phyloP scores from a whole-genome alignment of 2,888 invertebrate genomes.

The Lymantria monacha region DNA sequence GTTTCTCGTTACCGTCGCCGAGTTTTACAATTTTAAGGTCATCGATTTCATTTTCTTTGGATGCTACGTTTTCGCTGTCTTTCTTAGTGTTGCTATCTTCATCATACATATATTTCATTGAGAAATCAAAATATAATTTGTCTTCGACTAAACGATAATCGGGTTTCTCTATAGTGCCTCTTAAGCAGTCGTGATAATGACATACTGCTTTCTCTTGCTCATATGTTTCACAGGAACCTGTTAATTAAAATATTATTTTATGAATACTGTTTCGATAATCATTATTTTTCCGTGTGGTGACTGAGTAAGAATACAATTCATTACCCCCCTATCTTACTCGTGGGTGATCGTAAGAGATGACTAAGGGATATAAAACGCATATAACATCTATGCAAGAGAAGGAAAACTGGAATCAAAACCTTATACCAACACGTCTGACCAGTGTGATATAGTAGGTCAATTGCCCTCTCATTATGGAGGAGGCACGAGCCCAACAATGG shows the following conservation, averaged over 20 bases:
- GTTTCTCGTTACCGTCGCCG: slow-evolving; percentile 24
- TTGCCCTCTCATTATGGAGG: too few relatives aligned
- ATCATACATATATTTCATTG: slow-evolving; percentile 62
- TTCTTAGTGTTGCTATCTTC: slow-evolving; percentile 32
- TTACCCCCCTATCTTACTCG: too few relatives aligned
- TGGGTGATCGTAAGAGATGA: too few relatives aligned
- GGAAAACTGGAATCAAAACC: too few relatives aligned
- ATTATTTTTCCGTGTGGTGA: background rate
- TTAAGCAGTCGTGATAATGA: slow-evolving; percentile 81
- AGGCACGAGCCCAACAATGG: too few relatives aligned
- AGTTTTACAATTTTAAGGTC: slow-evolving; percentile 23
- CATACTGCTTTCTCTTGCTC: slow-evolving; percentile 83
- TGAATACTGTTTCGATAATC: background rate
- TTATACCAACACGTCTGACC: too few relatives aligned
- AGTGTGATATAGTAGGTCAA: too few relatives aligned
- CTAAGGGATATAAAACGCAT: too few relatives aligned
- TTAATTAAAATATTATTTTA: slow-evolving; percentile 1
- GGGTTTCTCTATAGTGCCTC: slow-evolving; percentile 66
- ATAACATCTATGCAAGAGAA: background rate
- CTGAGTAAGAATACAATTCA: too few relatives aligned
- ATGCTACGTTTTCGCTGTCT: slow-evolving; percentile 9
- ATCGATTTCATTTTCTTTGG: slow-evolving; percentile 5
- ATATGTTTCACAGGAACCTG: slow-evolving; percentile 84
- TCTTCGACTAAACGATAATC: slow-evolving; percentile 73
- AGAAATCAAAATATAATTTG: slow-evolving; percentile 67